These are phyloP conservation scores for Hymenopus coronatus DNA, from an alignment of 2,888 invertebrate genomes.

Conservation along the genomic window DNA sequence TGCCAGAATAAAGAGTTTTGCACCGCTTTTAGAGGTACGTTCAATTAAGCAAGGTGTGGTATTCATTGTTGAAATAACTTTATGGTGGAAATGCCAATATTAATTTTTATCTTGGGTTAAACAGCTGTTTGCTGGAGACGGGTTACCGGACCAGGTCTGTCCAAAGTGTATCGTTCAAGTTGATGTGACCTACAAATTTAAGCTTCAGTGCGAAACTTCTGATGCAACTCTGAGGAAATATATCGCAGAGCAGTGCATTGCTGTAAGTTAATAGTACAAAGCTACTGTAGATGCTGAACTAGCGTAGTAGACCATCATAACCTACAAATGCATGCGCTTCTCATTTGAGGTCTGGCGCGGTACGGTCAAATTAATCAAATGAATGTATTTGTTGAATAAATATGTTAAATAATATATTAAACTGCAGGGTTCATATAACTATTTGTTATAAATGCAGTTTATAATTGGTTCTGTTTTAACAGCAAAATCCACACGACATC, in stretches of 20 bases:
- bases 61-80: not conserved
- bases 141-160: slow-evolving; percentile 3
- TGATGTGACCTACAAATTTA: not conserved
- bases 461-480: not conserved
- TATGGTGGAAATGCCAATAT: not conserved
- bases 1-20: slow-evolving; percentile 3
- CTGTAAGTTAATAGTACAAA: not conserved
- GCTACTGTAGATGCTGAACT: not conserved
- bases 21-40: not conserved
- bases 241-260: not conserved
- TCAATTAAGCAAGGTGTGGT: not conserved
- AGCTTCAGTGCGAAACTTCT: slow-evolving; percentile 6
- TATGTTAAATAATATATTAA: not conserved
- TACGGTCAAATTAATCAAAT: not conserved
- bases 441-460: not conserved
- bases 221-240: not conserved
- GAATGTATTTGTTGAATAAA: not conserved
- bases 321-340: not conserved
- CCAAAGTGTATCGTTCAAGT: not conserved
- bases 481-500: not conserved
- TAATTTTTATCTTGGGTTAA: not conserved
- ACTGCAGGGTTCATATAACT: not conserved
- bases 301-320: not conserved
- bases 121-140: slow-evolving; percentile 1
- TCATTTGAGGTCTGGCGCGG: not conserved